Conservation (phyloP, 2,888 invertebrate species). For the Clitarchus hookeri region DNA sequence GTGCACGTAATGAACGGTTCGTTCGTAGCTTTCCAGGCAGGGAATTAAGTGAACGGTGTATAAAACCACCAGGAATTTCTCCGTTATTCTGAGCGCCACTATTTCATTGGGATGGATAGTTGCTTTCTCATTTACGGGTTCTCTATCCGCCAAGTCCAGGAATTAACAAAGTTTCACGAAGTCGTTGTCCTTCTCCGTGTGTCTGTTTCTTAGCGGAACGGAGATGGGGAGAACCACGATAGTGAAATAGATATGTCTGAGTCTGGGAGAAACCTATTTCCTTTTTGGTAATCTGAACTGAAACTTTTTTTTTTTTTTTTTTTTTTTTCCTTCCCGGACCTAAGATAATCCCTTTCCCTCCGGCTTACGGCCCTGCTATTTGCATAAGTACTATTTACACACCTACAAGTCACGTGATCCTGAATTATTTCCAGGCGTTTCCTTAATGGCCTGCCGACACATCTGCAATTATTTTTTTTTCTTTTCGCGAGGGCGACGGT, state of each 20-base stretch:
- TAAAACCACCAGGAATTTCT: too few species aligned
- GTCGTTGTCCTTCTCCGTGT: background rate
- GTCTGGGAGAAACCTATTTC: background rate
- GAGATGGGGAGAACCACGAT: background rate
- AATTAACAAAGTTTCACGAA: background rate
- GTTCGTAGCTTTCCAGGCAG: too few species aligned
- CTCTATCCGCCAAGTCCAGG: background rate
- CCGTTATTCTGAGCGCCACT: too few species aligned
- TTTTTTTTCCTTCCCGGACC: background rate
- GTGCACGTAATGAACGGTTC: too few species aligned
- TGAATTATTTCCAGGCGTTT: background rate
- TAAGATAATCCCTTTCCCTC: background rate
- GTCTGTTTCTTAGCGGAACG: too few species aligned
- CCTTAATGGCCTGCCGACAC: background rate
- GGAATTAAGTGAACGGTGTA: too few species aligned
- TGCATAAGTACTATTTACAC: slow-evolving; percentile 4
- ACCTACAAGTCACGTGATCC: slow-evolving; percentile 5
- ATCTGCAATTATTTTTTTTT: background rate
- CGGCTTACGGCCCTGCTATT: background rate
- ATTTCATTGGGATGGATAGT: background rate
- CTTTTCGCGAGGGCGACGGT: background rate
- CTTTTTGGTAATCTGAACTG: background rate
- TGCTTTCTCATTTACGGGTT: background rate
- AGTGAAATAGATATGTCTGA: background rate
- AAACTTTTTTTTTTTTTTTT: background rate